Evolutionary conservation across 2,113 vertebrate genomes (phyloP).

Genomic region (Motacilla tschutschensis): DNA sequence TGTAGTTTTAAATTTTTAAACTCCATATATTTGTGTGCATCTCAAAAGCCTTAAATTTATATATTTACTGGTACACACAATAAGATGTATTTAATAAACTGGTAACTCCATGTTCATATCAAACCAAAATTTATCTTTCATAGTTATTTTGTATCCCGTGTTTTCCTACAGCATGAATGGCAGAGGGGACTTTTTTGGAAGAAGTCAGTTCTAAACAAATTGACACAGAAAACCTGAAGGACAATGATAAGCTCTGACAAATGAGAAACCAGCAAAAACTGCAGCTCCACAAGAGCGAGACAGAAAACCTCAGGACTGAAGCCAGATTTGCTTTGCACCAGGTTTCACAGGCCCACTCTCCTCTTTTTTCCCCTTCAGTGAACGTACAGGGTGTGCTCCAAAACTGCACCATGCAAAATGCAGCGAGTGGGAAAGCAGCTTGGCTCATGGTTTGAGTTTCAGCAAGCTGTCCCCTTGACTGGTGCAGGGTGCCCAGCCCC

Average conservation of each 20-base stretch:
- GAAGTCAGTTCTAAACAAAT: not conserved
- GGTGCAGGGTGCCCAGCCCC: not conserved
- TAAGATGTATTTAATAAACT: not conserved
- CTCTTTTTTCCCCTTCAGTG: not conserved
- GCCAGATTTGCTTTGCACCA: not conserved
- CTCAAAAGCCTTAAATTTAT: not conserved
- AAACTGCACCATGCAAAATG: not conserved
- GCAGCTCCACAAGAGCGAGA: not conserved
- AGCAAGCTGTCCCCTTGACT: accelerated
- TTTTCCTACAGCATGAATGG: not conserved
- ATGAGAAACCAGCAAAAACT: not conserved
- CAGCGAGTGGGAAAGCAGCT: not conserved
- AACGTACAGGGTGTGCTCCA: not conserved
- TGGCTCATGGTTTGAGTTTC: not conserved
- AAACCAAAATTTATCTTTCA: not conserved
- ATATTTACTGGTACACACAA: not conserved
- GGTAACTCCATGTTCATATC: not conserved
- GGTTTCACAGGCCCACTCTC: not conserved
- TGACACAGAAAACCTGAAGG: not conserved
- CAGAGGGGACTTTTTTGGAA: not conserved
- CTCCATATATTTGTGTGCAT: not conserved
- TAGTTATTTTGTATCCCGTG: not conserved
- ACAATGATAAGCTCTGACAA: not conserved
- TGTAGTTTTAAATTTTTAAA: slow-evolving; percentile 14
- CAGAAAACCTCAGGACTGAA: not conserved